Evolutionary conservation across 2,888 invertebrate species (phyloP), one percentile per base, ranked within the genome.

Genomic region (Lepidochrysops patricia): DNA sequence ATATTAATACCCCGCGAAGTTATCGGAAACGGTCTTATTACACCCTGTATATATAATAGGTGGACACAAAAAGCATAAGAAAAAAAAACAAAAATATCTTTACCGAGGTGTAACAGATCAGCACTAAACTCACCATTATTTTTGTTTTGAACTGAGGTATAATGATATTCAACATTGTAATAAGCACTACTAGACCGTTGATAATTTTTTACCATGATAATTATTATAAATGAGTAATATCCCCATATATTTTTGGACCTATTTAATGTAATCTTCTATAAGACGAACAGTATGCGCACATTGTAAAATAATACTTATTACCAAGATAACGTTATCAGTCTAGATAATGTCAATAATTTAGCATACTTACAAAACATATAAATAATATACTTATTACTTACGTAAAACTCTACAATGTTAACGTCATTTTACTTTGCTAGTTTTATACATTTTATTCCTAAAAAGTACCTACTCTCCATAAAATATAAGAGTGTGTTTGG

Each of bases 141-240:
- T 69, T 79, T 82, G 64, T 70, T 80, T 67, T 79, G 77, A 59
- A 86, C 75, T 35, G 76, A 75, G 25, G 77, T 75, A 64, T 87
- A 87, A 64, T 81, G 79, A 68, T 84, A 86, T 66, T 82, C 80
- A 37, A 82, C 79, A 65, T 75, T 84, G 57, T 84, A 82, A 67
- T 85, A 85, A 5, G 78, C 80, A 70, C 77, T 80, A 13, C 75
- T 69, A 25, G 76, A 73, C 64, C 77, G 76, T 63, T 69, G 70
- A 60, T 68, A 67, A 48, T 72, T 70, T 67, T 74, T 75, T 61
- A 72, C 73, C 82, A 83, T 82, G 61, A 43, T 9, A 49, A n/a
- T 26, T 15, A 43, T 4, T 15, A 37, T 43, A 15, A 26, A 34
- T 57, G 4, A 13, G 13, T 9, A 13, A 12, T 9, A 7, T n/a